Evolutionary conservation across 2,888 invertebrate species (phyloP).

Genomic region (Dryomyza anilis): DNA sequence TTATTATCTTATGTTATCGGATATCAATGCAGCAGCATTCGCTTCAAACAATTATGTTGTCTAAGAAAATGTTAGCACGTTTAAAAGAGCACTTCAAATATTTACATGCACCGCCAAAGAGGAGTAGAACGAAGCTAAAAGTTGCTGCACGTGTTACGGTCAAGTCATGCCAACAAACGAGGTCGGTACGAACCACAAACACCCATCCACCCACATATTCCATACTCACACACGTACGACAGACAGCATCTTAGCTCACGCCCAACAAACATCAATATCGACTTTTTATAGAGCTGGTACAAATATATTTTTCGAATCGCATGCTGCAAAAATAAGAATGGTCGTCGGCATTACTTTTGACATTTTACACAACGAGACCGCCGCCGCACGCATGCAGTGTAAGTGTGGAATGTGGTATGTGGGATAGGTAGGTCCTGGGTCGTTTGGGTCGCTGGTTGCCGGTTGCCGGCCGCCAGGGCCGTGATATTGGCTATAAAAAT

Average conservation of each 20-base stretch:
- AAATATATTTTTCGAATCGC: neutral
- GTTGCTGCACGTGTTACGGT: slow-evolving; percentile 2
- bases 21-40: slow-evolving; percentile 1
- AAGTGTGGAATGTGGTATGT: no score
- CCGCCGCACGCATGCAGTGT: slow-evolving; percentile 9
- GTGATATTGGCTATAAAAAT: neutral
- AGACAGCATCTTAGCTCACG: neutral
- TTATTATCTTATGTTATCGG: no score
- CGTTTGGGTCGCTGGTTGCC: no score
- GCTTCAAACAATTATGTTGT: slow-evolving; percentile 28
- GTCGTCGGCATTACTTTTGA: slow-evolving; percentile 15
- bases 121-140: neutral
- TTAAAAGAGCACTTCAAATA: neutral
- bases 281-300: slow-evolving; percentile 13
- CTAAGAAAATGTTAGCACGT: slow-evolving; percentile 25
- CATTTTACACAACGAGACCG: slow-evolving; percentile 7
- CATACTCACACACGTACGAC: neutral
- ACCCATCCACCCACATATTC: neutral
- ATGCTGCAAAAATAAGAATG: neutral
- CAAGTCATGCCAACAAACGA: neutral
- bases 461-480: no score
- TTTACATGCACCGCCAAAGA: slow-evolving; percentile 13
- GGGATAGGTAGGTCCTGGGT: no score
- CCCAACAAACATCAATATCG: slow-evolving; percentile 8
- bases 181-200: neutral